Evolutionary conservation across 2,113 vertebrate species (phyloP), one percentile per base, ranked within the genome.

Genomic region (Hippoglossus stenolepis): DNA sequence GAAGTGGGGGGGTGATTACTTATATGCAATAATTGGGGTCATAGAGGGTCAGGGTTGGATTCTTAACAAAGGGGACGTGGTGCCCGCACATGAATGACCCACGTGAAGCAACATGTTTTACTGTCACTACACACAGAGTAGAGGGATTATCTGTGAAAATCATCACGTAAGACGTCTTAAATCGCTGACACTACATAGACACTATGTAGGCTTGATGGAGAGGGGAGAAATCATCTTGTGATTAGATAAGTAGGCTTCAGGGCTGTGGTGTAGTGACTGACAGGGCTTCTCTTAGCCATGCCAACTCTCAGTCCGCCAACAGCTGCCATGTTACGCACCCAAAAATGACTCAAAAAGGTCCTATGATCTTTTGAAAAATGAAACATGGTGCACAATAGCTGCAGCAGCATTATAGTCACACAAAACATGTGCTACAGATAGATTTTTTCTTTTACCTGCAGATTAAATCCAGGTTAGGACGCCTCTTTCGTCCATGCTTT

Each of bases 21-120:
- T 63, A 35, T 23, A 82, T 58, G 60, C 28, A 72, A 64, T 90
- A 88, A 91, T 79, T 88, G 85, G 72, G 87, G 84, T 84, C 68
- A 83, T 21, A 12, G 11, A 9, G 58, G 88, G 82, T 85, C 85
- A 84, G 4, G 9, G 35, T 14, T 70, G 62, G 62, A 56, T n/a
- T 79, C 64, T 31, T 77, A 92, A 89, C 80, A 61, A 85, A 40
- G 40, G 23, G 60, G 60, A 81, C 75, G 80, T 75, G 77, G 83
- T 86, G 79, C 24, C 71, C 78, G 26, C 66, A 80, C 20, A 21
- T 80, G 54, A 77, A 73, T 60, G 71, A 62, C 79, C 85, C 86
- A 65, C n/a, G 4, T 79, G 81, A 74, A 65, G 45, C 49, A 45
- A 47, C 60, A 23, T 66, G 53, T 73, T 65, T 73, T 9, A 65